Evolutionary conservation across 2,113 vertebrate species (phyloP), one percentile per base, ranked within the genome.

Genomic region (Bos javanicus): DNA sequence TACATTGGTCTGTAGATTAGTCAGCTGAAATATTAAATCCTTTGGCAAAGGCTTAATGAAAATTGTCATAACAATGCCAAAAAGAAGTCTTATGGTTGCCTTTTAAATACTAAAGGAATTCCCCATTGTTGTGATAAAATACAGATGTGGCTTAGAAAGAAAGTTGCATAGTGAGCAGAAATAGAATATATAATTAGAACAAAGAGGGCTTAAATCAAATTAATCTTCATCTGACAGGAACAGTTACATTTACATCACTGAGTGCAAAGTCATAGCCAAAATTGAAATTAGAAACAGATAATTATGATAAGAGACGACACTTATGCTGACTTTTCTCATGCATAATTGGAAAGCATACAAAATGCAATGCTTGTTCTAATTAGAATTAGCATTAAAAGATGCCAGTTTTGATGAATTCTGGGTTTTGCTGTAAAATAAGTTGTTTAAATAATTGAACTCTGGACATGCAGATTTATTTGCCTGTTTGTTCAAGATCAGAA

Each of bases 261-360:
- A 99, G 98, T 98, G 98, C 98, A 98, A 99, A 99, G 98, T 98
- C 98, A 98, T 98, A 99, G 99, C 99, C 99, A 99, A 99, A 99
- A 99, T 98, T 98, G 99, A 99, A 99, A 99, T 99, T 99, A 99
- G 99, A 99, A 99, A 99, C 99, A 99, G 99, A 99, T 99, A 99
- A 99, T 99, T 99, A 99, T 99, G 98, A 99, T 99, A 99, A 99
- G 98, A 99, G 99, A 98, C 98, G 98, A 99, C 98, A 99, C 98
- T 99, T 99, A 97, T 90, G 95, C 98, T 98, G 98, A 98, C 98
- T 99, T 99, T 99, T 98, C 98, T 98, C 97, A 97, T 98, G 97
- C 96, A 88, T 99, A 99, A 99, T 99, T 99, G 98, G 99, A 99
- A 99, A 98, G 98, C 98, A 97, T 98, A 98, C 97, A 98, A 98